Conservation (phyloP, 1,140 invertebrate species). For the Caerostris darwini region DNA sequence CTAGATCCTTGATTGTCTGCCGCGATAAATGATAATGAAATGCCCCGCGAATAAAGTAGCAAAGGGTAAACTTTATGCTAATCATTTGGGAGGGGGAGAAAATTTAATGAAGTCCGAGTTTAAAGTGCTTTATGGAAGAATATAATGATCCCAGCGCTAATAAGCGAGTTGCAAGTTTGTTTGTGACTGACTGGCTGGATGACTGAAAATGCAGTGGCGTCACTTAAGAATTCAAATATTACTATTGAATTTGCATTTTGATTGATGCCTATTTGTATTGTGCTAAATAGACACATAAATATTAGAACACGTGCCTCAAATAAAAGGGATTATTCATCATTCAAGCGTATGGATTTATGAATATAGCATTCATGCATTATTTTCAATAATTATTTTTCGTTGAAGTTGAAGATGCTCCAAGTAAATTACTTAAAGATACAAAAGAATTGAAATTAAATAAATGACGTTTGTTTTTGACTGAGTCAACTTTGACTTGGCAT, state of each 20-base stretch:
- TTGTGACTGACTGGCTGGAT: not conserved
- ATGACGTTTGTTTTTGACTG: no score
- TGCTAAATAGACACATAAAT: not conserved
- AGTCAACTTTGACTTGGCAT: no score
- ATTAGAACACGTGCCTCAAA: not conserved
- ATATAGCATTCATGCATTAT: no score
- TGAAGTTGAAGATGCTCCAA: no score
- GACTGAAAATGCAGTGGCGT: not conserved
- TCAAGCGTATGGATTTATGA: no score
- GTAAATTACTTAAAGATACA: no score
- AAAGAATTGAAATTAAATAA: no score
- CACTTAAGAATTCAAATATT: constrained; percentile 7
- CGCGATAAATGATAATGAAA: constrained; percentile 66
- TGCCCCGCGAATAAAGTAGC: constrained; percentile 33
- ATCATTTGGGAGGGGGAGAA: constrained; percentile 26
- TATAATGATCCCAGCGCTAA: constrained; percentile 44
- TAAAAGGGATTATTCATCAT: no score
- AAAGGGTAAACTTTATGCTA: constrained; percentile 60
- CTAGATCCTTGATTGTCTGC: constrained; percentile 29
- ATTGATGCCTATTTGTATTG: not conserved
- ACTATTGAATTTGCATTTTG: constrained; percentile 29
- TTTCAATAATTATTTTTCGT: no score
- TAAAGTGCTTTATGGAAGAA: constrained; percentile 55
- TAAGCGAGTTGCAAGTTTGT: not conserved
- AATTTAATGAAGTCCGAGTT: constrained; percentile 62